Conservation (phyloP, 1,140 invertebrate genomes). For the Hesperophylax magnus region DNA sequence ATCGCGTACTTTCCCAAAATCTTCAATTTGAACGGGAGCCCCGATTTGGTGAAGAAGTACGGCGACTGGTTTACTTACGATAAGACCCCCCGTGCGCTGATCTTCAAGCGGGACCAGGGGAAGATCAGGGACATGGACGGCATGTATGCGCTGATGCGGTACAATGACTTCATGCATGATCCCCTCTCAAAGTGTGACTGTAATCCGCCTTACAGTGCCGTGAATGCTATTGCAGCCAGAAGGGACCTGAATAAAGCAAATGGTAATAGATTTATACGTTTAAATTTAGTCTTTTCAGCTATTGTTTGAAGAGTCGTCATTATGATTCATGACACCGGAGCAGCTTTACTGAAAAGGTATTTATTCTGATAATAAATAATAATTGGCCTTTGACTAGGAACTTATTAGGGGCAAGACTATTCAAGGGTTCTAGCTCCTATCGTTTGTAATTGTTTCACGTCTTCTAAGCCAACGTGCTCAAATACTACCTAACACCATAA, state of each 20-base stretch:
- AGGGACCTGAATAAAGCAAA: conserved; percentile 75
- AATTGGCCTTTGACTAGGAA: too few species aligned
- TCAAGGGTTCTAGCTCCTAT: too few species aligned
- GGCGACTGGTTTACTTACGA: conserved; percentile 83
- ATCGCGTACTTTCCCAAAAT: conserved; percentile 78
- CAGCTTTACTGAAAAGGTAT: too few species aligned
- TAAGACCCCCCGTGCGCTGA: conserved; percentile 76
- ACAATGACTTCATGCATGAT: conserved; percentile 82
- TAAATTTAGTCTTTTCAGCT: too few species aligned
- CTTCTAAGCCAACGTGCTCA: too few species aligned
- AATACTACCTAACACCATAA: too few species aligned
- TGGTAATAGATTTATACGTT: too few species aligned
- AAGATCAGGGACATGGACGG: conserved; percentile 70
- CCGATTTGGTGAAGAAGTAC: conserved; percentile 72
- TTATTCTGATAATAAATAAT: too few species aligned
- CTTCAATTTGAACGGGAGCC: conserved; percentile 76
- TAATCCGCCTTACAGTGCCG: conserved; percentile 79
- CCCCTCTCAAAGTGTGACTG: conserved; percentile 79
- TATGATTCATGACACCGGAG: too few species aligned
- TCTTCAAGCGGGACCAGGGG: conserved; percentile 75
- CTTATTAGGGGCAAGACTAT: too few species aligned
- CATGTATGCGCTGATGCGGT: conserved; percentile 78
- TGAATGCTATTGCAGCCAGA: conserved; percentile 80
- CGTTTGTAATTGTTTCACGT: too few species aligned
- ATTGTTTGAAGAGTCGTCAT: too few species aligned